These are phyloP conservation scores for Dendroctonus ponderosae DNA, from an alignment of 1,140 invertebrate genomes.

Conservation along the genomic window DNA sequence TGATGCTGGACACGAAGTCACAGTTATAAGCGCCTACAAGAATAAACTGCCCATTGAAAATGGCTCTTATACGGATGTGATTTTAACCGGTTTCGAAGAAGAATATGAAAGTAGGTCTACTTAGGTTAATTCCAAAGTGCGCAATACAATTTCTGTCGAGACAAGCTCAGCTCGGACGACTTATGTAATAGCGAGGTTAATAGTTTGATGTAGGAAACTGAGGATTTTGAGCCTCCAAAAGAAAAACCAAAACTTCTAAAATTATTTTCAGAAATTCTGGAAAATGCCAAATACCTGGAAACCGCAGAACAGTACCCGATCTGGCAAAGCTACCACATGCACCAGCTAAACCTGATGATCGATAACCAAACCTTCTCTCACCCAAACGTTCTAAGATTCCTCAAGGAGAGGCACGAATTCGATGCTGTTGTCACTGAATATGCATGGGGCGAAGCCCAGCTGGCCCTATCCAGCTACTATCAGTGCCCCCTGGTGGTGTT, in stretches of 20 bases:
- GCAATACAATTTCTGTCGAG: too few species aligned
- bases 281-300: background rate
- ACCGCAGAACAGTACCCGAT: background rate
- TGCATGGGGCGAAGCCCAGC: conserved; percentile 52
- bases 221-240: too few species aligned
- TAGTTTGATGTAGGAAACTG: too few species aligned
- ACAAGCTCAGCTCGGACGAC: too few species aligned
- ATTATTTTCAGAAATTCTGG: background rate
- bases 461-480: conserved; percentile 45
- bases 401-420: conserved; percentile 47
- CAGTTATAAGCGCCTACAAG: conserved; percentile 64
- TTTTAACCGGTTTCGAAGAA: conserved; percentile 20
- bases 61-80: conserved; percentile 27
- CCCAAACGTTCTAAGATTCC: conserved; percentile 30
- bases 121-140: too few species aligned
- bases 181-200: too few species aligned
- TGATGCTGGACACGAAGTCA: conserved; percentile 64
- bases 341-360: background rate
- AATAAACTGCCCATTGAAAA: conserved; percentile 49
- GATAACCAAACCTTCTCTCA: conserved; percentile 22
- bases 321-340: background rate
- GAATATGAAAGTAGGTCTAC: conserved; percentile 12
- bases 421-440: conserved; percentile 53
- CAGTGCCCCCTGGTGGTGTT: conserved; percentile 42
- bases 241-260: too few species aligned